phyloP scores from a whole-genome alignment of 2,888 invertebrate species.

The Chymomyza caudatula region DNA sequence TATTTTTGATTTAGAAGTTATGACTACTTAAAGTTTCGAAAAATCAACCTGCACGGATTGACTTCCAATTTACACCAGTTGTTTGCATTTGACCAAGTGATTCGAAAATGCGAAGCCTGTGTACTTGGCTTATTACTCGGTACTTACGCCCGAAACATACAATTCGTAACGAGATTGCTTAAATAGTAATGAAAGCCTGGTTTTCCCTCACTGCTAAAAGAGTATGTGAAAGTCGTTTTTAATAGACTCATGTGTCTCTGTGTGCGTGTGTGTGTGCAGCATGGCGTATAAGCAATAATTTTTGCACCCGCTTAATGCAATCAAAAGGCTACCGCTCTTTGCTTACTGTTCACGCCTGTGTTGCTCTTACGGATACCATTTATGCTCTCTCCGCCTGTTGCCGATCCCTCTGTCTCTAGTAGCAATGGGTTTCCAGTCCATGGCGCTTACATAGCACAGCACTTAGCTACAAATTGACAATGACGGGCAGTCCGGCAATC shows the following conservation, averaged over 20 bases:
- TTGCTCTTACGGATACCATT: slow-evolving; percentile 2
- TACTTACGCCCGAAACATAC: too few species aligned
- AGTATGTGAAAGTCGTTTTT: neutral
- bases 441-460: slow-evolving; percentile 22
- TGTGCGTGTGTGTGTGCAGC: slow-evolving; percentile 8
- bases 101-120: too few species aligned
- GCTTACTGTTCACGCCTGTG: neutral
- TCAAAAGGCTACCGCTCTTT: slow-evolving; percentile 34
- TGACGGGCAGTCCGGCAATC: slow-evolving; percentile 26
- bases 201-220: too few species aligned
- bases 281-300: slow-evolving; percentile 33
- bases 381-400: neutral
- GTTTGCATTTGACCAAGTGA: too few species aligned
- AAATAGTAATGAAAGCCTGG: too few species aligned
- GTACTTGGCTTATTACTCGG: too few species aligned
- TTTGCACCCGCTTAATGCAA: slow-evolving; percentile 30
- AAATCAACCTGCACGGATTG: too few species aligned
- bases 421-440: slow-evolving; percentile 33
- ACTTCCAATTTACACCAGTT: too few species aligned
- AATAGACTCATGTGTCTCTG: neutral
- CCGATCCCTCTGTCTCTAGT: slow-evolving; percentile 11
- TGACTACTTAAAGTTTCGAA: too few species aligned
- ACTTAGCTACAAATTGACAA: slow-evolving; percentile 47
- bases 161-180: too few species aligned
- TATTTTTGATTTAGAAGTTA: too few species aligned